A percentile compares a stretch with the other conserved stretches of the same genome.
Conservation (phyloP, 2,888 invertebrate species). For the Protophormia terraenovae region DNA sequence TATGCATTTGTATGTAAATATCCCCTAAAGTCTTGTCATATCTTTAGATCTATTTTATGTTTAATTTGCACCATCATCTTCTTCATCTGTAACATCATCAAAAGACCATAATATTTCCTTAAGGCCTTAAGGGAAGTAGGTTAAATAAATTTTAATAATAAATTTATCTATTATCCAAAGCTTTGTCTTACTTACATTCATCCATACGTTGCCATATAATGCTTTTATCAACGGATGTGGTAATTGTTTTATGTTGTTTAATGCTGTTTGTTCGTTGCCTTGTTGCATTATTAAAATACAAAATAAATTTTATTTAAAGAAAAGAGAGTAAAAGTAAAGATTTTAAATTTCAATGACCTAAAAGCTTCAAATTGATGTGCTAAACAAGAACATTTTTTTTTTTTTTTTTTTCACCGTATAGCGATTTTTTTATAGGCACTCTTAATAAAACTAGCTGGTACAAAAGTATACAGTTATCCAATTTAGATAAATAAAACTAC, state of each 20-base stretch:
- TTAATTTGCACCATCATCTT: not conserved
- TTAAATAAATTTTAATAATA: conserved; percentile 57
- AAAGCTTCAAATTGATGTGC: too few relatives aligned
- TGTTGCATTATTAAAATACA: not conserved
- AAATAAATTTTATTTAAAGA: not conserved
- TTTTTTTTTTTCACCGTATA: too few relatives aligned
- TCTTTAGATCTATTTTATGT: not conserved
- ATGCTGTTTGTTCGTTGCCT: not conserved
- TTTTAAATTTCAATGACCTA: not conserved
- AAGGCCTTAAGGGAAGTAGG: conserved; percentile 31
- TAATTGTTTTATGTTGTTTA: conserved; percentile 4
- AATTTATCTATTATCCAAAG: conserved; percentile 51
- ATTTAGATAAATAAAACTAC: too few relatives aligned
- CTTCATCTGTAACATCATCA: not conserved
- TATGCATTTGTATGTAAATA: not conserved
- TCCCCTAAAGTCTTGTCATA: not conserved
- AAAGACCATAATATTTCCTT: not conserved
- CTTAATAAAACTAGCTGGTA: too few relatives aligned
- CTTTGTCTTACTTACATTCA: conserved; percentile 3
- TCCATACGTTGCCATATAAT: not conserved
- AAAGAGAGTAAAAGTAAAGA: not conserved
- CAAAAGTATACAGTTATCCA: too few relatives aligned
- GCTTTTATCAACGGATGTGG: conserved; percentile 3
- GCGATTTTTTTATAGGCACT: too few relatives aligned
- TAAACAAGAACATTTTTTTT: too few relatives aligned